Base-by-base conservation (phyloP, 2,113 vertebrate genomes). In the Phyllostomus hastatus region DNA sequence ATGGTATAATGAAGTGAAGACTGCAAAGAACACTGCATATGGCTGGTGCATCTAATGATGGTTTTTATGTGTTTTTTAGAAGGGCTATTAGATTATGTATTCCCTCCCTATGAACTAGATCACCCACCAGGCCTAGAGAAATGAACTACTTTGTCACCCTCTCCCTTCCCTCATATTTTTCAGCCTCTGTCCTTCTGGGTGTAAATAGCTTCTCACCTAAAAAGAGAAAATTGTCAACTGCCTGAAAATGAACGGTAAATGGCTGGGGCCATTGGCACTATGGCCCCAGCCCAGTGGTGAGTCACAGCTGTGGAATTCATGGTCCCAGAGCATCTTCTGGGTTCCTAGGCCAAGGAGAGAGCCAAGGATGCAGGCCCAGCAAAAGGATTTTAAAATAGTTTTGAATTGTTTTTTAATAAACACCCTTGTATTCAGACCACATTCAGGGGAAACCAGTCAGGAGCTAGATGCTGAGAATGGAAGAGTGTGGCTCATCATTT, bases 41-140 rank as follows among this genome's bases (percentile, higher is more conserved):
- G 64, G 88, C 57, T 31, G 88, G 81, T 43, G 86, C 92, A 85
- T 87, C 95, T 96, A 89, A 95, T 43, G 89, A 86, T 2, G 64
- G 73, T n/a, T 75, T 95, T 85, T 67, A 81, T 66, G 70, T 14
- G 12, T 17, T n/a, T 76, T 89, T 92, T 41, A 59, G 84, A 91
- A 83, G 90, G 73, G 12, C 46, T 52, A 41, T 93, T 91, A 89
- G 67, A 88, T 33, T 54, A n/a, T 82, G 26, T 31, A 28, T 80
- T 91, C 43, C 50, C 81, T 86, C 69, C 46, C 72, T 33, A 38
- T 19, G 78, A 94, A 50, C 54, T 83, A 59, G 79, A 91, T 69
- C 69, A 64, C 61, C 66, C 54, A n/a, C 91, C 57, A 48, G 87
- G 64, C 54, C 79, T 59, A 28, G 12, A 70, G 86, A 88, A 67